These are phyloP conservation scores for Troilus luridus DNA, from an alignment of 2,888 invertebrate species.

Conservation along the genomic window DNA sequence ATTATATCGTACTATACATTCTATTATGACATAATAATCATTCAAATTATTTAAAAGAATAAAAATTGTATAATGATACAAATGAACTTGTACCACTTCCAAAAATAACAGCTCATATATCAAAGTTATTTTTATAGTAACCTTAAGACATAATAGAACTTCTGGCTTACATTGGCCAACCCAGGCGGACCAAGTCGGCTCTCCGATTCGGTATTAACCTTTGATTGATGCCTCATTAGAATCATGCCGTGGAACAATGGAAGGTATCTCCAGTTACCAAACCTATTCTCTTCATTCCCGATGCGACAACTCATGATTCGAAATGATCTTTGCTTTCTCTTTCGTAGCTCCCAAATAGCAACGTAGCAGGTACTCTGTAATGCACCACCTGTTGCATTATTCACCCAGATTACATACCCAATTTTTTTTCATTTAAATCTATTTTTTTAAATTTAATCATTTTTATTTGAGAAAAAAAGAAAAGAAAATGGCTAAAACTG, in stretches of 20 bases:
- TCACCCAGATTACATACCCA: not conserved
- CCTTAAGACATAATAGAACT: not conserved
- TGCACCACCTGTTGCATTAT: not conserved
- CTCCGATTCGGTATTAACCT: constrained; percentile 22
- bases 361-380: not conserved
- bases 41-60: too few species aligned
- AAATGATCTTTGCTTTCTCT: constrained; percentile 49
- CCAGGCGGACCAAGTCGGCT: not conserved
- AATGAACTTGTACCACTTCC: too few species aligned
- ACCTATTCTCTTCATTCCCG: constrained; percentile 3
- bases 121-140: too few species aligned
- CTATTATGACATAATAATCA: too few species aligned
- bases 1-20: too few species aligned
- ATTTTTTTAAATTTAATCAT: too few species aligned
- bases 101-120: too few species aligned
- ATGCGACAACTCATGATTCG: constrained; percentile 40
- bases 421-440: not conserved
- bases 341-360: constrained; percentile 34
- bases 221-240: constrained; percentile 44
- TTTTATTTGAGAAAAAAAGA: too few species aligned
- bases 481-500: too few species aligned
- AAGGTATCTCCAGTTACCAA: constrained; percentile 23
- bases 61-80: too few species aligned
- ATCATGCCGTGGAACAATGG: constrained; percentile 47
- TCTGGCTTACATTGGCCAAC: not conserved